Conservation (phyloP, 2,888 invertebrate species). For the Drosophila ochracea region DNA sequence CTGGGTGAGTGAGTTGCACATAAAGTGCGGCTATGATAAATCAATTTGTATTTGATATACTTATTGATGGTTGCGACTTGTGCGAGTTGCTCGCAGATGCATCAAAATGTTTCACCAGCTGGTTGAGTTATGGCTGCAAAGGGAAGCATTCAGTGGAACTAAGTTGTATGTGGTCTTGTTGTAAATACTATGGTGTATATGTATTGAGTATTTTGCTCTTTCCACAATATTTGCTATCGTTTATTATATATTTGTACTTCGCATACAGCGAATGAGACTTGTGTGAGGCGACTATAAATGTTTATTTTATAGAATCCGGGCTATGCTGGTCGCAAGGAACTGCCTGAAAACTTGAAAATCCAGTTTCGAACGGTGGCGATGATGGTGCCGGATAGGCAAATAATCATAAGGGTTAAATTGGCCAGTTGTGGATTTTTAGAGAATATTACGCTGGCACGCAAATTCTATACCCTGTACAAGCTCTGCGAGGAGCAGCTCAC, state of each 20-base stretch:
- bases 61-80: conserved; percentile 54
- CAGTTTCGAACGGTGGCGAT: conserved; percentile 99
- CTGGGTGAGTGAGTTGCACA: conserved; percentile 19
- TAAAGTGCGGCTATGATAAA: conserved; percentile 51
- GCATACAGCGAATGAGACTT: conserved; percentile 9
- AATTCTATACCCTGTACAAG: conserved; percentile 98
- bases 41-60: conserved; percentile 64
- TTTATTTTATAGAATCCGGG: conserved; percentile 93
- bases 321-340: conserved; percentile 97
- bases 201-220: background rate
- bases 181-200: background rate
- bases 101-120: conserved; percentile 42
- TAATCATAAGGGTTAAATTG: conserved; percentile 97
- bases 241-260: conserved; percentile 44
- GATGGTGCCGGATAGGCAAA: conserved; percentile 99
- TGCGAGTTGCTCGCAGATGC: conserved; percentile 42
- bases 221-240: conserved; percentile 46
- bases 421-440: conserved; percentile 98
- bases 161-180: conserved; percentile 3
- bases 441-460: conserved; percentile 96
- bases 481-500: conserved; percentile 98
- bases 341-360: conserved; percentile 98
- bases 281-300: conserved; percentile 28
- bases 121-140: conserved; percentile 5
- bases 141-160: background rate